These are phyloP conservation scores for Podilymbus podiceps DNA, from an alignment of 2,113 vertebrate species.

Conservation along the genomic window DNA sequence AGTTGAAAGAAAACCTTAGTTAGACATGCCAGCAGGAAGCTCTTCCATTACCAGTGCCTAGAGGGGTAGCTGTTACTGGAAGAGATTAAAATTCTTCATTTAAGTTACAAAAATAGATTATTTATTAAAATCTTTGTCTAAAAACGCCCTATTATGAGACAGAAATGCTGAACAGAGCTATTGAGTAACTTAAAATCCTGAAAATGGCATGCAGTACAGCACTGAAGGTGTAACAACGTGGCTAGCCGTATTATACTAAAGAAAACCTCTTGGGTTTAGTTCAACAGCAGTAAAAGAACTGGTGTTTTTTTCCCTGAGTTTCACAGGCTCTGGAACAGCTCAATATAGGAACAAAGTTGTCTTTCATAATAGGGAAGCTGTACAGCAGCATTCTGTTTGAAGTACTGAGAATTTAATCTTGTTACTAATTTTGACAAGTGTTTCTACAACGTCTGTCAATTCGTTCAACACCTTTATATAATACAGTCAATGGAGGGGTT, in stretches of 20 bases:
- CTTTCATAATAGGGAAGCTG: not conserved
- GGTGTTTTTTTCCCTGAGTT: not conserved
- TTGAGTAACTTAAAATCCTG: not conserved
- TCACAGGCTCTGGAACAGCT: not conserved
- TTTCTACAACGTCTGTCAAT: not conserved
- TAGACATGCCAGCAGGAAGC: not conserved
- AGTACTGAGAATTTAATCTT: constrained; percentile 47
- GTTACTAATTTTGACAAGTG: constrained; percentile 54
- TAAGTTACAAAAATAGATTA: not conserved
- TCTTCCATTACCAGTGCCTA: not conserved
- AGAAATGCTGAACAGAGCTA: not conserved
- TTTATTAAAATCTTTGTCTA: not conserved
- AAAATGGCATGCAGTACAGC: not conserved
- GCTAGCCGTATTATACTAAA: not conserved
- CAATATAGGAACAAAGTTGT: not conserved
- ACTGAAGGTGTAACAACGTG: not conserved
- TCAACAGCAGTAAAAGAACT: not conserved
- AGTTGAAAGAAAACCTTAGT: not conserved
- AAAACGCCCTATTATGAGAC: not conserved
- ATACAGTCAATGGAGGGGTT: not conserved
- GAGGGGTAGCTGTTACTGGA: not conserved
- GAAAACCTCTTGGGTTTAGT: not conserved
- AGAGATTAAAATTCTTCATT: not conserved
- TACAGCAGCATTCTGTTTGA: not conserved
- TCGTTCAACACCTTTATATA: not conserved